Evolutionary conservation across 2,113 vertebrate species (phyloP), one percentile per base, ranked within the genome.

Genomic region (Micronisus gabar): DNA sequence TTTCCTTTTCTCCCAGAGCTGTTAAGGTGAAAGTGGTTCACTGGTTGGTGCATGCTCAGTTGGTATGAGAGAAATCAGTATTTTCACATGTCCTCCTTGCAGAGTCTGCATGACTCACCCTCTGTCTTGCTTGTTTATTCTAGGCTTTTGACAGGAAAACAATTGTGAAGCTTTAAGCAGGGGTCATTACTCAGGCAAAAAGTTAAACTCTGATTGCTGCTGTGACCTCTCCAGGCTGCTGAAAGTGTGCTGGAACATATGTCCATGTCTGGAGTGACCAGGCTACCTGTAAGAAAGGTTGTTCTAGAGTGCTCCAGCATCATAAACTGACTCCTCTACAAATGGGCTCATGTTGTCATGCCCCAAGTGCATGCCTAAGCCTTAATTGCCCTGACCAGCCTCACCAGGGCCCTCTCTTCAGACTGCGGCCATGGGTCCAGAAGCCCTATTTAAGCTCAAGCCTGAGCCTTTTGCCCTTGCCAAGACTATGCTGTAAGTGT

Each of bases 101-200:
- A 40, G 19, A 74, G 38, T 8, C 71, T 43, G 58, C 15, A 9
- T 96, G 91, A 96, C 43, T 97, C 93, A 95, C 36, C 17, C 74
- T 87, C 41, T 25, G 43, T 43, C 72, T 68, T 85, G 30, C 45
- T 7, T 82, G 70, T 86, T 84, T 79, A 36, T 90, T 86, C 52
- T 48, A 40, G 66, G 84, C 32, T 89, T 88, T 72, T 67, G 36
- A 52, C 59, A 61, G 68, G 41, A 67, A 93, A 93, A 91, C 20
- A 75, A 41, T 55, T 25, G 38, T 26, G 62, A 50, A n/a, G 32
- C 11, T 91, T 86, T 34, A 81, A 62, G 40, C 32, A 23, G 45
- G 34, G 55, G 23, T 56, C 62, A 13, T 81, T 73, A 32, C 17
- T 62, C 47, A 30, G 34, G 53, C 26, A 62, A 52, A 80, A 92